phyloP scores from a whole-genome alignment of 2,888 invertebrate genomes.

The Perizoma affinitatum region DNA sequence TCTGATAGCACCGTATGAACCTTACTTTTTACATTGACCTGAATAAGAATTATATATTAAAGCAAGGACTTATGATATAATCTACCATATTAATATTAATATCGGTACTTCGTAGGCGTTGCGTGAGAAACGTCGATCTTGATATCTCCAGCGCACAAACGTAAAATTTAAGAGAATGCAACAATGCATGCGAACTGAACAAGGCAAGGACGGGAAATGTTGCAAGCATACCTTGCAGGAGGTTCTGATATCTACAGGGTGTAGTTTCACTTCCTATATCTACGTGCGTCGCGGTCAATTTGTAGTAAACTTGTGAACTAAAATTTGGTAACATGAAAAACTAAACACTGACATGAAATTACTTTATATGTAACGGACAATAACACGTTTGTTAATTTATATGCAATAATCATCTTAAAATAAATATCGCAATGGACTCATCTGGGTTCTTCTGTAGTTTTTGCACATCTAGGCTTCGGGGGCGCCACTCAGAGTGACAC shows the following conservation, averaged over 20 bases:
- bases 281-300: not conserved
- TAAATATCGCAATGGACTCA: too few relatives aligned
- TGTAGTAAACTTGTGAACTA: too few relatives aligned
- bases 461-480: too few relatives aligned
- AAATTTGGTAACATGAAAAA: too few relatives aligned
- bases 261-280: conserved; percentile 9
- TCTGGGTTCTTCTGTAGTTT: too few relatives aligned
- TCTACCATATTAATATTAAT: conserved; percentile 13
- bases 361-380: too few relatives aligned
- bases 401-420: too few relatives aligned
- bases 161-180: conserved; percentile 42
- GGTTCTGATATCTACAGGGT: conserved; percentile 18
- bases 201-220: conserved; percentile 43
- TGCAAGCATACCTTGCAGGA: conserved; percentile 37
- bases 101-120: conserved; percentile 18
- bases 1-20: not conserved
- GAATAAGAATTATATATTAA: too few relatives aligned
- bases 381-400: too few relatives aligned
- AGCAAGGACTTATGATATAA: conserved; percentile 24
- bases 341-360: too few relatives aligned
- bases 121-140: conserved; percentile 39
- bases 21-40: too few relatives aligned
- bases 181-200: conserved; percentile 39
- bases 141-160: conserved; percentile 26
- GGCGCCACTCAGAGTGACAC: too few relatives aligned